Base-by-base conservation (phyloP, 2,888 invertebrate species). In the Hyppa rectilinea region DNA sequence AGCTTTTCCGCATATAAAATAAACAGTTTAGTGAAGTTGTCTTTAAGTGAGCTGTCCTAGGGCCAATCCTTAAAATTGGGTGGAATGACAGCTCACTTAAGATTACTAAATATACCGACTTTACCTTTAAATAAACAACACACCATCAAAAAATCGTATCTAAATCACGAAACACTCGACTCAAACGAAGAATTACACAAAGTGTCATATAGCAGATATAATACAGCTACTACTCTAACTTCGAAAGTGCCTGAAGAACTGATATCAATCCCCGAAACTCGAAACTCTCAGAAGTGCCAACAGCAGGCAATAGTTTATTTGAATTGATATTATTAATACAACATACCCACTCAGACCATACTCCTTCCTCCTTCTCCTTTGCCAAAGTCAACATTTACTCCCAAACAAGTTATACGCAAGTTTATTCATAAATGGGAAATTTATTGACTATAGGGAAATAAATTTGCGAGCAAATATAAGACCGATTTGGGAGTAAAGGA, bases 301-400 rank as follows among this genome's bases (percentile, higher is more conserved):
- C 62, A 83, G 66, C 77, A 77, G 49, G 68, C 78, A 38, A 71
- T 83, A 81, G 81, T 78, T 66, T 83, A 85, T 83, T 85, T 83
- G 84, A 71, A 83, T 72, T 83, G 81, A 78, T 85, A 81, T 83
- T 80, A 83, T 85, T 85, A 83, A 85, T 83, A 58, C 68, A 40
- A 74, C 74, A 71, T 83, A 40, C 72, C 75, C 67, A 23, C 72
- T 77, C 67, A 23, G 29, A 34, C 47, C 52, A 52, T 65, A 34
- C 66, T 68, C 67, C 64, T 64, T 78, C 72, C 64, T 58, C 5
- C 68, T 36, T n/a, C 64, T 50, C 71, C 67, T 62, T 53, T 53
- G 36, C 49, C 52, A 66, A 74, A 71, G 75, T 75, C 73, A 83
- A 83, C 62, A 85, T 76, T 75, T 40, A 72, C 72, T 55, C 34